phyloP scores from a whole-genome alignment of 2,888 invertebrate genomes.

The Drosophila melanosoma region DNA sequence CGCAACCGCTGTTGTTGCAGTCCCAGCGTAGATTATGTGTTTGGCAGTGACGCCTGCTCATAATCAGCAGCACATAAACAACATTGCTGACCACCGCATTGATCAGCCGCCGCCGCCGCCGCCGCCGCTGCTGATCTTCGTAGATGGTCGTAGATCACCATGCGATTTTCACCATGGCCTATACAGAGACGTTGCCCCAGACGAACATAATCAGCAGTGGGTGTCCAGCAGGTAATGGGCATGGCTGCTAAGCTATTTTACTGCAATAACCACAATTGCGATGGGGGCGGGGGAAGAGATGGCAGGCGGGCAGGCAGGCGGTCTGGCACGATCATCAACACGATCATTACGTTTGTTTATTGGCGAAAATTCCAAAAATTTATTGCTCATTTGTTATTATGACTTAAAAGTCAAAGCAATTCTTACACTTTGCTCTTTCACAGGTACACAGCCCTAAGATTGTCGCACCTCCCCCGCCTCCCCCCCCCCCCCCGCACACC shows the following conservation, averaged over 20 bases:
- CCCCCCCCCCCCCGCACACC: not conserved
- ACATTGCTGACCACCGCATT: conserved; percentile 70
- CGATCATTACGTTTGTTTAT: conserved; percentile 78
- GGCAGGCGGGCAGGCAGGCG: not conserved
- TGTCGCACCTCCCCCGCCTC: conserved; percentile 38
- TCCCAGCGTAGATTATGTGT: conserved; percentile 57
- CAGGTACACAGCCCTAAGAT: conserved; percentile 62
- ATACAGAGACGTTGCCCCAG: conserved; percentile 68
- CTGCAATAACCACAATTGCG: conserved; percentile 21
- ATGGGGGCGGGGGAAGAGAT: not conserved
- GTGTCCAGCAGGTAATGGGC: conserved; percentile 65
- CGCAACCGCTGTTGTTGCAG: conserved; percentile 19
- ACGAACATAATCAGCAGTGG: conserved; percentile 74
- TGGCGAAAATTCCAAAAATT: conserved; percentile 79
- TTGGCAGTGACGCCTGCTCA: conserved; percentile 74
- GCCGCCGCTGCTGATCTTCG: conserved; percentile 38
- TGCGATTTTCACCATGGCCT: conserved; percentile 48
- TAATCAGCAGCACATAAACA: conserved; percentile 81
- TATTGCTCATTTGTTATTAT: conserved; percentile 74
- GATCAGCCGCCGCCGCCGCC: conserved; percentile 50
- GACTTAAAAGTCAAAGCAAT: conserved; percentile 62
- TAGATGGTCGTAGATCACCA: conserved; percentile 55
- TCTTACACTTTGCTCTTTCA: conserved; percentile 71
- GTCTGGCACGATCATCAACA: conserved; percentile 53
- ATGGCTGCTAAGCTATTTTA: conserved; percentile 33